Evolutionary conservation across 35 echinoderm and acorn worm species (phyloP), one percentile per base, ranked within the genome.

Genomic region (Lytechinus pictus): DNA sequence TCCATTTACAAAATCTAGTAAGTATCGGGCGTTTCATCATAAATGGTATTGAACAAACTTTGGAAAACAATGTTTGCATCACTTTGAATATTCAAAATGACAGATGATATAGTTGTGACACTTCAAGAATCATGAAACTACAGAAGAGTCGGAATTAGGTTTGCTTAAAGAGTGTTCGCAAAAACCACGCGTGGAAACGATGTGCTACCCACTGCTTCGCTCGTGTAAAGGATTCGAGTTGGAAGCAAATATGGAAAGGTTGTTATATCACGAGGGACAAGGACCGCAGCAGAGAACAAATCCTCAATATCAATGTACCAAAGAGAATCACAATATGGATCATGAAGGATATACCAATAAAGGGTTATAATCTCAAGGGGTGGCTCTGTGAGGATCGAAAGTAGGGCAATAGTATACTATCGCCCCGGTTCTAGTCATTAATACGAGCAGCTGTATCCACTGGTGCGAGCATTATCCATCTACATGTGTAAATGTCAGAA

Each of bases 371-470:
- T 79, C 66, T 79, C 66, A 19, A n/a, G 66, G 19, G 66, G 16
- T 79, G n/a, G n/a, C 19, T 16, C 66, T 8, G 66, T 16, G 14
- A 79, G 21, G 66, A n/a, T 79, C 4, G 66, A 79, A 79, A 79
- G 66, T 79, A 79, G 66, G 66, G 66, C 66, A 79, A 79, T 79
- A 79, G 66, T 79, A 79, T 79, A 79, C 66, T 14, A 79, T 79
- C n/a, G 66, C 19, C 66, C 66, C 66, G 66, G n/a, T 79, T 79
- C 66, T 19, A 79, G 66, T 79, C 66, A 79, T 79, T 79, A 79
- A 79, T 79, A 79, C 66, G 66, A 79, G 66, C 66, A 79, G 66
- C 66, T 79, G 66, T 79, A 79, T 79, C 21, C 66, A 79, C 66
- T 79, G 66, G 66, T 24, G 66, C 66, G 14, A 14, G 66, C 66